These are phyloP conservation scores for Tadarida brasiliensis DNA, from an alignment of 2,797 vertebrate genomes.

Conservation along the genomic window DNA sequence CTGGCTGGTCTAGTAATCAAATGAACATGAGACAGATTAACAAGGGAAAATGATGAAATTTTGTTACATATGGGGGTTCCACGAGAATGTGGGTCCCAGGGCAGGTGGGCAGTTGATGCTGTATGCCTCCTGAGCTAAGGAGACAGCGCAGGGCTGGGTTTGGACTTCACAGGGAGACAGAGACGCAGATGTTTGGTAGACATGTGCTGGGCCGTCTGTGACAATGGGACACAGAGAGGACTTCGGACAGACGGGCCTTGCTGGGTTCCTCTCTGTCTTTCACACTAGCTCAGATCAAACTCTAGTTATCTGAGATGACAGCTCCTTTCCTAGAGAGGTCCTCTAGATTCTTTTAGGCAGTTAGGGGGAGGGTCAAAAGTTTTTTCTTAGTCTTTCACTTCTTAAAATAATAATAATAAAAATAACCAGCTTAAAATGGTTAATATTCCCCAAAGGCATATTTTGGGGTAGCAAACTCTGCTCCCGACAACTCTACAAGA, in stretches of 20 bases:
- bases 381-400: not conserved
- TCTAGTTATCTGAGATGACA: not conserved
- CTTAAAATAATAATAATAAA: not conserved
- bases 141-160: not conserved
- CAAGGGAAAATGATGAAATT: not conserved
- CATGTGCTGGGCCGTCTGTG: not conserved
- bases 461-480: not conserved
- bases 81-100: not conserved
- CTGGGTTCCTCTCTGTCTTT: too few species aligned
- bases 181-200: not conserved
- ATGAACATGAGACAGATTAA: not conserved
- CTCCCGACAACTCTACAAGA: not conserved
- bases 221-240: too few species aligned
- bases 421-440: not conserved
- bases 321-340: not conserved
- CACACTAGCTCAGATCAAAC: too few species aligned
- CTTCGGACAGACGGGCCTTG: not conserved
- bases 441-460: not conserved
- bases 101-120: not conserved
- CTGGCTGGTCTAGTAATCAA: not conserved
- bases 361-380: not conserved
- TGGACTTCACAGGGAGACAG: not conserved
- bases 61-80: not conserved
- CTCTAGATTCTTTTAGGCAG: not conserved
- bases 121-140: not conserved